Evolutionary conservation across 2,888 invertebrate species (phyloP).

Genomic region (Meiosimyza platycephala): DNA sequence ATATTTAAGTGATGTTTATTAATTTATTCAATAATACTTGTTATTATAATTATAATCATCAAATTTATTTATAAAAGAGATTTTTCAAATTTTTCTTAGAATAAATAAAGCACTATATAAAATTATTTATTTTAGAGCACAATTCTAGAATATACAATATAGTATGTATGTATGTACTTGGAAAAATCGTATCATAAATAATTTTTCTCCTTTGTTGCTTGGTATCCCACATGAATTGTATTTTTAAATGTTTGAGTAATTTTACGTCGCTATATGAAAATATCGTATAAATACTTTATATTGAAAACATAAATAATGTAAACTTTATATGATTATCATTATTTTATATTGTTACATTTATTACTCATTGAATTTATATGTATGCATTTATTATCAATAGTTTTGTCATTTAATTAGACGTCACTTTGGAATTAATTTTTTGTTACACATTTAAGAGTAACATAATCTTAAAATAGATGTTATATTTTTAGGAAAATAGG

Average conservation of each 20-base stretch:
- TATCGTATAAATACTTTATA: constrained; percentile 35
- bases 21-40: too few species aligned
- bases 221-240: constrained; percentile 16
- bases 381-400: neutral
- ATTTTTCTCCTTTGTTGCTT: constrained; percentile 10
- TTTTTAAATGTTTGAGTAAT: constrained; percentile 25
- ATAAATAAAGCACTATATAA: too few species aligned
- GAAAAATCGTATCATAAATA: constrained; percentile 26
- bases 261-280: neutral
- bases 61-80: too few species aligned
- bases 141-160: too few species aligned
- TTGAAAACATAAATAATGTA: neutral
- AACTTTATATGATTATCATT: neutral
- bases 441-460: constrained; percentile 25
- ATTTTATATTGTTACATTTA: neutral
- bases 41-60: too few species aligned
- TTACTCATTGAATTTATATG: neutral
- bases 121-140: too few species aligned
- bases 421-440: constrained; percentile 30
- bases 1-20: too few species aligned
- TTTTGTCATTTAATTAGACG: constrained; percentile 7
- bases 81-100: too few species aligned
- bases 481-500: constrained; percentile 53
- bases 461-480: constrained; percentile 32
- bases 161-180: neutral